phyloP scores from a whole-genome alignment of 2,888 invertebrate species.

The Xanthorhoe spadicearia region DNA sequence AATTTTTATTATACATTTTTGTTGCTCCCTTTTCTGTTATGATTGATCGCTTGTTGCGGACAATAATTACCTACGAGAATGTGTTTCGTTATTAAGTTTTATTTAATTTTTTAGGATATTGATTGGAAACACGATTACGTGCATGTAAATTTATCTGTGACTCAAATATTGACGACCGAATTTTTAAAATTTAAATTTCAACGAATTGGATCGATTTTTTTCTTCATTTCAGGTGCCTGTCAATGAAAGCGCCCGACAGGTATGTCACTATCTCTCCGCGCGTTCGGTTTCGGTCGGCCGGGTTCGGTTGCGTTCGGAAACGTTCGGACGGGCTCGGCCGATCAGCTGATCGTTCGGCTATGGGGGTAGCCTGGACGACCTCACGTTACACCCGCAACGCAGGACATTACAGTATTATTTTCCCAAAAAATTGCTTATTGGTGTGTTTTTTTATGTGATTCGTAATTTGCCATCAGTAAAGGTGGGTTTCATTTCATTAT shows the following conservation, averaged over 20 bases:
- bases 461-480: conserved; percentile 57
- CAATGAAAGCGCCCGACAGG: conserved; percentile 90
- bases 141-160: conserved; percentile 85
- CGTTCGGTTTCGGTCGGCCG: conserved; percentile 80
- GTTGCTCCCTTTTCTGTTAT: conserved; percentile 54
- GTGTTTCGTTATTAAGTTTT: conserved; percentile 10
- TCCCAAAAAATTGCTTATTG: conserved; percentile 81
- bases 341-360: conserved; percentile 70
- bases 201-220: conserved; percentile 87
- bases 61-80: conserved; percentile 23
- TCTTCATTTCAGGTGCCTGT: conserved; percentile 90
- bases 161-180: conserved; percentile 54
- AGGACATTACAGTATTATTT: conserved; percentile 79
- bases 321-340: conserved; percentile 75
- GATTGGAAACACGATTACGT: conserved; percentile 38
- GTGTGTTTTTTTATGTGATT: conserved; percentile 75
- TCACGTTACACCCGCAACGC: conserved; percentile 81
- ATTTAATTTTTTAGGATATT: conserved; percentile 8
- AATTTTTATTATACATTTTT: conserved; percentile 74
- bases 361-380: conserved; percentile 83
- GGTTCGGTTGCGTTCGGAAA: conserved; percentile 77
- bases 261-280: conserved; percentile 83
- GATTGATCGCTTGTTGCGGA: conserved; percentile 47
- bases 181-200: conserved; percentile 82
- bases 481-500: conserved; percentile 73